phyloP scores from a whole-genome alignment of 2,797 vertebrate genomes.

The Hippocampus kuda region DNA sequence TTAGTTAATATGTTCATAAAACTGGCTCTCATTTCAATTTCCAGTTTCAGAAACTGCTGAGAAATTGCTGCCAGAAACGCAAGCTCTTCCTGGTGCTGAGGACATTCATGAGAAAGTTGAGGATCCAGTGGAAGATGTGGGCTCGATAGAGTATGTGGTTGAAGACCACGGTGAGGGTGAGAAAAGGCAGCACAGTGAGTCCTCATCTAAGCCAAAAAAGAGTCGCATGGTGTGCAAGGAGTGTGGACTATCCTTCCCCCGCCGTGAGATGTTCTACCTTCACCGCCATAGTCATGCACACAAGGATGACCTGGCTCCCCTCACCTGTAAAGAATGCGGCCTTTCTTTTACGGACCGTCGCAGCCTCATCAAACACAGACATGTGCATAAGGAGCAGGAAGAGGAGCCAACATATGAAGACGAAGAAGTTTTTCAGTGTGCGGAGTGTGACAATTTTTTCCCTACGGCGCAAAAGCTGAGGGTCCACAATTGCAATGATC shows the following conservation, averaged over 20 bases:
- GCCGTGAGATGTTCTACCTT: conserved; percentile 70
- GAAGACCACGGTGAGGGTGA: conserved; percentile 13
- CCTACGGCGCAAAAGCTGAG: conserved; percentile 48
- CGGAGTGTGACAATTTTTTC: conserved; percentile 57
- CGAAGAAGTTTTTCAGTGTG: conserved; percentile 48
- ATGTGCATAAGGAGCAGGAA: conserved; percentile 59
- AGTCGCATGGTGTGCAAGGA: conserved; percentile 61
- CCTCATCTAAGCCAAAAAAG: conserved; percentile 42
- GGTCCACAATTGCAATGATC: conserved; percentile 57
- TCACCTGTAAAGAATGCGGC: conserved; percentile 71
- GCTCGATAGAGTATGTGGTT: conserved; percentile 8
- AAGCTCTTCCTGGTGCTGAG: conserved; percentile 16
- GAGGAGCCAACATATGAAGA: conserved; percentile 33
- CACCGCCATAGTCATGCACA: conserved; percentile 73
- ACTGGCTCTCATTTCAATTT: conserved; percentile 7
- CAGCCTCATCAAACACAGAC: conserved; percentile 70
- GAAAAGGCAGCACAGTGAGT: conserved; percentile 12
- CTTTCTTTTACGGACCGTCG: conserved; percentile 72
- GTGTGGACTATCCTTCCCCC: conserved; percentile 67
- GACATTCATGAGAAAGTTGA: conserved; percentile 3
- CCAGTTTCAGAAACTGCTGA: conserved; percentile 13
- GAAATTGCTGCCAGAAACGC: conserved; percentile 13
- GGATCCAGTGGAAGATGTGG: conserved; percentile 5
- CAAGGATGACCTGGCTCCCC: conserved; percentile 64
- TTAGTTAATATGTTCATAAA: background rate